phyloP scores from a whole-genome alignment of 1,140 invertebrate species.

The Diachasmimorpha longicaudata region DNA sequence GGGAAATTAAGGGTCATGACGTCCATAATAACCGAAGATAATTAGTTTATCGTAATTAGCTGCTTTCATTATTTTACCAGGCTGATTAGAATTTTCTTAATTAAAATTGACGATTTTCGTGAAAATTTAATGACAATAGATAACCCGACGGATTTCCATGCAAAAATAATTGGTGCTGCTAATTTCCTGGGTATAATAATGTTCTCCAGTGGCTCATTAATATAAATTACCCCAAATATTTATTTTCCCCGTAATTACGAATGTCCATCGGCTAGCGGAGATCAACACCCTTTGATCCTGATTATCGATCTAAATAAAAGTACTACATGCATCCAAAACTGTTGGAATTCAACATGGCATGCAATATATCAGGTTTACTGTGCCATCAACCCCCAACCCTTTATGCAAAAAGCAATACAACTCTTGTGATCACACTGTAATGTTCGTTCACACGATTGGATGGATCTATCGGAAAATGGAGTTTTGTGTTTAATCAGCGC shows the following conservation, averaged over 20 bases:
- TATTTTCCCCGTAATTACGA: background rate
- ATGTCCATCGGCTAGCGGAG: background rate
- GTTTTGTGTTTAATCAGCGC: slow-evolving; percentile 25
- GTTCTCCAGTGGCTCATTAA: background rate
- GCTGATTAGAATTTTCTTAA: too few relatives aligned
- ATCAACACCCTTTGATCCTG: background rate
- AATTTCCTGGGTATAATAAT: background rate
- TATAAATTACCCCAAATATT: background rate
- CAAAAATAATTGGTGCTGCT: background rate
- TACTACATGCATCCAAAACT: too few relatives aligned
- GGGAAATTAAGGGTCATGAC: too few relatives aligned
- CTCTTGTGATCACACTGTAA: background rate
- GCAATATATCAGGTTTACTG: too few relatives aligned
- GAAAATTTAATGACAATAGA: too few relatives aligned
- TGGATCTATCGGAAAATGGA: slow-evolving; percentile 18
- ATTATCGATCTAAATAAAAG: background rate
- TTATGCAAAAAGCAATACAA: background rate
- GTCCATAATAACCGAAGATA: too few relatives aligned
- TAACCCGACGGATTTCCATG: too few relatives aligned
- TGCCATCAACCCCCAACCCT: too few relatives aligned
- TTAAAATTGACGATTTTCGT: too few relatives aligned
- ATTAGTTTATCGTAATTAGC: too few relatives aligned
- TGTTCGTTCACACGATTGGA: background rate
- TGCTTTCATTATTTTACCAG: too few relatives aligned
- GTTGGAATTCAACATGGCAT: too few relatives aligned